These are phyloP conservation scores for Endomychus coccineus DNA, from an alignment of 2,888 invertebrate species.

Conservation along the genomic window DNA sequence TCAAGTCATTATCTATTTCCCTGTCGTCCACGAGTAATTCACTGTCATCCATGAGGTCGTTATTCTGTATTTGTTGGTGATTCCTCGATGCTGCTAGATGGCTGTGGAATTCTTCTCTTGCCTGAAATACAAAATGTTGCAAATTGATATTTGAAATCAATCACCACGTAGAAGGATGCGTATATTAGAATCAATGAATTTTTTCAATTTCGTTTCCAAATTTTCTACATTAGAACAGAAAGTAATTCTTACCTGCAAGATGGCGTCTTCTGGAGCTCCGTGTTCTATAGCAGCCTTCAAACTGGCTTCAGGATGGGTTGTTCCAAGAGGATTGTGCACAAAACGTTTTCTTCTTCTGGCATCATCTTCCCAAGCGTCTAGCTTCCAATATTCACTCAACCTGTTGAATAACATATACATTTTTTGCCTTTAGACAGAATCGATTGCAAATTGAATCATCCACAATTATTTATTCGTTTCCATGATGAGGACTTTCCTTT, in stretches of 20 bases:
- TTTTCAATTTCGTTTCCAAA: no score
- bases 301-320: constrained; percentile 87
- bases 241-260: constrained; percentile 60
- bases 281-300: constrained; percentile 75
- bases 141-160: no score
- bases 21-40: constrained; percentile 86
- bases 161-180: not conserved
- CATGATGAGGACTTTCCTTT: no score
- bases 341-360: constrained; percentile 89
- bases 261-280: constrained; percentile 85
- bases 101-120: constrained; percentile 89
- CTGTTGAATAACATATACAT: no score
- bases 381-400: constrained; percentile 73
- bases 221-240: no score
- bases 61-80: constrained; percentile 64
- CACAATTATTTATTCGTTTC: no score
- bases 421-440: no score
- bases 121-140: constrained; percentile 44
- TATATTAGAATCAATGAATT: not conserved
- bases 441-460: no score
- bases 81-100: constrained; percentile 75
- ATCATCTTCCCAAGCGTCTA: constrained; percentile 99
- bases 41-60: constrained; percentile 87
- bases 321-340: constrained; percentile 90
- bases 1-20: constrained; percentile 79